A percentile compares a stretch with the other conserved stretches of the same genome.
Conservation (phyloP, 2,888 invertebrate genomes). For the Sinhomidia bicolor region DNA sequence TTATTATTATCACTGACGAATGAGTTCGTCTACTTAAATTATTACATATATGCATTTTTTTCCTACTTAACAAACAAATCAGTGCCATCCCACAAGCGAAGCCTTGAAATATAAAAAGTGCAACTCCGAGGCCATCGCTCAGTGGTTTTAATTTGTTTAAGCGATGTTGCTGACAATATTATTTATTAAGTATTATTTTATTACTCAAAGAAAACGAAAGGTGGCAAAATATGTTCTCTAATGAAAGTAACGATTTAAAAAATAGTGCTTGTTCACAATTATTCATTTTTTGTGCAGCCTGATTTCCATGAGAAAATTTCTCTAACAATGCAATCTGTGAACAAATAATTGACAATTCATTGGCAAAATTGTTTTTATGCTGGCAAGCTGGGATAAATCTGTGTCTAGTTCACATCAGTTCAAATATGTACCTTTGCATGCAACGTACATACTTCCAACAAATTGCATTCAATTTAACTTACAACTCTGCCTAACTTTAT, state of each 20-base stretch:
- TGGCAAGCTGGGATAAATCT: slow-evolving; percentile 46
- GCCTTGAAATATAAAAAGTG: neutral
- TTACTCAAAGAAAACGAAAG: slow-evolving; percentile 49
- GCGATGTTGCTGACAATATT: neutral
- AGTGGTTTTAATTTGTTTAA: neutral
- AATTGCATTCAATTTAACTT: too few species aligned
- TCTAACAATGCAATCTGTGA: slow-evolving; percentile 47
- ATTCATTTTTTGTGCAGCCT: slow-evolving; percentile 41
- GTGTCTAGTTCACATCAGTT: slow-evolving; percentile 50
- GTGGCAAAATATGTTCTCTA: slow-evolving; percentile 34
- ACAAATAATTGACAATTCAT: slow-evolving; percentile 55
- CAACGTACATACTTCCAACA: neutral
- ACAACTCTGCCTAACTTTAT: too few species aligned
- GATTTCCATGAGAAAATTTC: slow-evolving; percentile 63
- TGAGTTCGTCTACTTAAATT: neutral
- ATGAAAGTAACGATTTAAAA: slow-evolving; percentile 24
- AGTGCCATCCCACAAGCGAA: neutral
- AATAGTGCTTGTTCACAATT: slow-evolving; percentile 44
- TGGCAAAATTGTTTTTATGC: slow-evolving; percentile 15
- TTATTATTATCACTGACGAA: neutral
- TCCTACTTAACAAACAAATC: too few species aligned
- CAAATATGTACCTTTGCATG: neutral
- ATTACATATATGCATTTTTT: neutral
- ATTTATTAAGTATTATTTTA: neutral
- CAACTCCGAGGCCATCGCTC: neutral